A percentile compares a stretch with the other conserved stretches of the same genome.
phyloP scores from a whole-genome alignment of 2,797 vertebrate species.

The Agapornis canus region DNA sequence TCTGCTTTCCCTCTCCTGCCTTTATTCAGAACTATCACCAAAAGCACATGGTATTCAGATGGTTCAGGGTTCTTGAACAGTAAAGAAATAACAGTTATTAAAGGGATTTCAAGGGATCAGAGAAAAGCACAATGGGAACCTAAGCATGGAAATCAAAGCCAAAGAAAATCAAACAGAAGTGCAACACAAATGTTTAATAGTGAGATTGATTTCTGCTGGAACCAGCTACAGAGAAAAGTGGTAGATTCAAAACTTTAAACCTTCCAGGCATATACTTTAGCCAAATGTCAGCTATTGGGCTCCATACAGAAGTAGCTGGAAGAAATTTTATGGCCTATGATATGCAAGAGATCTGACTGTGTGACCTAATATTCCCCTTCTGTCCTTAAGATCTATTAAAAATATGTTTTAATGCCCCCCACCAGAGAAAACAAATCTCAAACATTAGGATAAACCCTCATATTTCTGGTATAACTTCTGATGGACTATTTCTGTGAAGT shows the following conservation, averaged over 20 bases:
- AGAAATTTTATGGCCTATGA: neutral
- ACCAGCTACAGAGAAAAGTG: neutral
- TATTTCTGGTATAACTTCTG: neutral
- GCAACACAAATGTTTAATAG: slow-evolving; percentile 23
- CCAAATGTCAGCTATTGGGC: neutral
- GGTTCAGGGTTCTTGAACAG: neutral
- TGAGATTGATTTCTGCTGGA: slow-evolving; percentile 50
- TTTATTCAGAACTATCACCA: slow-evolving; percentile 15
- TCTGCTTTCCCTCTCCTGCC: neutral
- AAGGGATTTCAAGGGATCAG: neutral
- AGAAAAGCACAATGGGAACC: slow-evolving; percentile 23
- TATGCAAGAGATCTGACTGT: neutral
- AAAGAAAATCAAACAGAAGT: slow-evolving; percentile 44
- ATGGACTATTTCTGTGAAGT: neutral
- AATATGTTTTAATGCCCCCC: neutral
- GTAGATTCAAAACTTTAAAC: neutral
- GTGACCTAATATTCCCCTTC: neutral
- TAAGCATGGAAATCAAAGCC: slow-evolving; percentile 29
- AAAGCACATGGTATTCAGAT: neutral
- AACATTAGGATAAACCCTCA: neutral
- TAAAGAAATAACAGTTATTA: slow-evolving; percentile 31
- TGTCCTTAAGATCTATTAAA: neutral
- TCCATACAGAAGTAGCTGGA: neutral
- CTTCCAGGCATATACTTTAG: neutral
- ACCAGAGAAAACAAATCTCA: neutral